Evolutionary conservation across 2,797 vertebrate genomes (phyloP).

Genomic region (Cyprinella venusta): DNA sequence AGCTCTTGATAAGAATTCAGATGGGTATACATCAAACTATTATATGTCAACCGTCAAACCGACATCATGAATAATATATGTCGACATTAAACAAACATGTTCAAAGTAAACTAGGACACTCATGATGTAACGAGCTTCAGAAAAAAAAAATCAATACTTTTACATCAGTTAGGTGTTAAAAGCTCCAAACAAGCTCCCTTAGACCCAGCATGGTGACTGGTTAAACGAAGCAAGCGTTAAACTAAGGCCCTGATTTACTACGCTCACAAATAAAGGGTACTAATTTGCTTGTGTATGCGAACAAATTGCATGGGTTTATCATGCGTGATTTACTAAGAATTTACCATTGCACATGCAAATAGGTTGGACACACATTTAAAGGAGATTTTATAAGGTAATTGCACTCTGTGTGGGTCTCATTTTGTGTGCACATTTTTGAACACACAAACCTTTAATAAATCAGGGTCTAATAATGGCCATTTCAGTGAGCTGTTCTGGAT

Average conservation of each 20-base stretch:
- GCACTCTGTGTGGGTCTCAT: not conserved
- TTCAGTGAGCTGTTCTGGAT: not conserved
- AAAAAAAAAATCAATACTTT: slow-evolving; percentile 23
- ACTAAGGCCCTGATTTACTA: not conserved
- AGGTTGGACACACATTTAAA: not conserved
- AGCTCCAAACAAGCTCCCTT: not conserved
- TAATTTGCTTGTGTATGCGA: not conserved
- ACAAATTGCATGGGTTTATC: not conserved
- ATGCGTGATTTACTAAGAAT: not conserved
- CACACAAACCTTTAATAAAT: not conserved
- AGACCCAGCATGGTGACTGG: not conserved
- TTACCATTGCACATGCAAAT: not conserved
- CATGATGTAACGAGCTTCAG: slow-evolving; percentile 23
- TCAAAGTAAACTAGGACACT: slow-evolving; percentile 52
- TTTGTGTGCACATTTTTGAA: not conserved
- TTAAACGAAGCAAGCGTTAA: not conserved
- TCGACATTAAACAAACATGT: slow-evolving; percentile 50
- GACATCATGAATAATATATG: slow-evolving; percentile 51
- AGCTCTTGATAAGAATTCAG: slow-evolving; percentile 34
- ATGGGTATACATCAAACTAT: slow-evolving; percentile 48
- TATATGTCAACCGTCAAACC: slow-evolving; percentile 30
- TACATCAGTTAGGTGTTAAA: slow-evolving; percentile 41
- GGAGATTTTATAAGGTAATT: not conserved
- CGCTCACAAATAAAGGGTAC: not conserved
- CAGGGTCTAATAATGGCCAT: not conserved